These are phyloP conservation scores for Pseudanteris insignis DNA, from an alignment of 2,888 invertebrate genomes.

Conservation along the genomic window DNA sequence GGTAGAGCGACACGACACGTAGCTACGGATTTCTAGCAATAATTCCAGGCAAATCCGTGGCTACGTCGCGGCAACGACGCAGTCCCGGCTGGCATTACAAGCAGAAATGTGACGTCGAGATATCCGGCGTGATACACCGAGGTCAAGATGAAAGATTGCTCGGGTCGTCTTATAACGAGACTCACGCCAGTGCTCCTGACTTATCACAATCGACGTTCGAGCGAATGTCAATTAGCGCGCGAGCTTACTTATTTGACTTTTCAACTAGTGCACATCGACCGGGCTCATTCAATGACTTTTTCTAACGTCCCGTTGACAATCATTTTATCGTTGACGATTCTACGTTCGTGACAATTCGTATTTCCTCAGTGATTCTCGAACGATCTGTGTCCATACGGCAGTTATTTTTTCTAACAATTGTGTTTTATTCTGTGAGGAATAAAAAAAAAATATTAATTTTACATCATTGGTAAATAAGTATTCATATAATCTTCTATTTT, in stretches of 20 bases:
- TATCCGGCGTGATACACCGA: too few relatives aligned
- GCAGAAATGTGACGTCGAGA: conserved; percentile 25
- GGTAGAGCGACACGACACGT: conserved; percentile 13
- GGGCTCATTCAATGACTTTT: too few relatives aligned
- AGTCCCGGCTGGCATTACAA: conserved; percentile 22
- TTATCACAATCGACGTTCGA: conserved; percentile 34
- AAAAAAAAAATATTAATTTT: too few relatives aligned
- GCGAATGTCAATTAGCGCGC: conserved; percentile 25
- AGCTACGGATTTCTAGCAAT: conserved; percentile 30
- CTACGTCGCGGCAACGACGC: conserved; percentile 20
- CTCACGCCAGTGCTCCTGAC: conserved; percentile 10
- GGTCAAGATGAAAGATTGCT: conserved; percentile 19
- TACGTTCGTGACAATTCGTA: conserved; percentile 13
- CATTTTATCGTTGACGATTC: too few relatives aligned
- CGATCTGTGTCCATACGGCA: not conserved
- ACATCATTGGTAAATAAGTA: too few relatives aligned
- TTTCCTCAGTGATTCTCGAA: not conserved
- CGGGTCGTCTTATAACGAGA: conserved; percentile 12
- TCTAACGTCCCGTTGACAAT: too few relatives aligned
- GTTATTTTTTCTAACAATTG: too few relatives aligned
- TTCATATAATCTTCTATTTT: too few relatives aligned
- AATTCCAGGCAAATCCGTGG: conserved; percentile 19
- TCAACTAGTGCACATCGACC: too few relatives aligned
- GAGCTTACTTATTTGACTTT: conserved; percentile 18
- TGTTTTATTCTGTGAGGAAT: too few relatives aligned